Percentiles rank a stretch among this genome's conserved stretches.
These are phyloP conservation scores for Samia ricini DNA, from an alignment of 1,140 invertebrate genomes.

Conservation along the genomic window DNA sequence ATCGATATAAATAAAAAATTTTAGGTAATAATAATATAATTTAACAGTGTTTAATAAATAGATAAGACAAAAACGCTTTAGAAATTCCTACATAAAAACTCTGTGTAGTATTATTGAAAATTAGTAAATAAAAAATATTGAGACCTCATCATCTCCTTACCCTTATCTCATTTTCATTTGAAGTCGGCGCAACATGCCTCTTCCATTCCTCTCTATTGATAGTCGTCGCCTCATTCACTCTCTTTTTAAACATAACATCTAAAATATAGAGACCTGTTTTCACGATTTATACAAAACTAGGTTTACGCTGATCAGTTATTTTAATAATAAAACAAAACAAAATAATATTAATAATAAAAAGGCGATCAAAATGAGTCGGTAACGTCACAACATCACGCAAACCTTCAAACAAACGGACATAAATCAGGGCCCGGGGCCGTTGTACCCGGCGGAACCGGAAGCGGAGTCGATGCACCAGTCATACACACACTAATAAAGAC, in stretches of 20 bases:
- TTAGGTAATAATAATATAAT: too few species aligned
- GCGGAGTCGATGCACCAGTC: conserved; percentile 70
- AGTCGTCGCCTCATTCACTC: too few species aligned
- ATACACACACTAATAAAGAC: conserved; percentile 30
- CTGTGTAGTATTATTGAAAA: too few species aligned
- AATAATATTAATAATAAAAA: conserved; percentile 18
- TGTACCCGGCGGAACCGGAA: conserved; percentile 67
- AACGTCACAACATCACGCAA: conserved; percentile 70
- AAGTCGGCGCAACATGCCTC: too few species aligned
- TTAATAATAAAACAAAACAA: conserved; percentile 5
- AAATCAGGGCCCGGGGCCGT: conserved; percentile 65
- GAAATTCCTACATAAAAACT: too few species aligned
- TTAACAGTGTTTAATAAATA: too few species aligned
- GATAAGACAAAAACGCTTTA: too few species aligned
- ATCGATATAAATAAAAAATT: too few species aligned
- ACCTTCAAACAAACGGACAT: conserved; percentile 60
- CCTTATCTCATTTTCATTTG: too few species aligned
- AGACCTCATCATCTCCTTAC: too few species aligned
- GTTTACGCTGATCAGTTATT: conserved; percentile 23
- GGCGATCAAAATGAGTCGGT: conserved; percentile 32
- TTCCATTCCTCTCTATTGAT: too few species aligned
- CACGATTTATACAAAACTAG: not conserved
- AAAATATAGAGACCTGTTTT: not conserved
- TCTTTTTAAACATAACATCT: not conserved
- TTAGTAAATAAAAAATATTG: too few species aligned